These are phyloP conservation scores for Notarius lentiginosus DNA, from an alignment of 2,113 vertebrate genomes.

Conservation along the genomic window DNA sequence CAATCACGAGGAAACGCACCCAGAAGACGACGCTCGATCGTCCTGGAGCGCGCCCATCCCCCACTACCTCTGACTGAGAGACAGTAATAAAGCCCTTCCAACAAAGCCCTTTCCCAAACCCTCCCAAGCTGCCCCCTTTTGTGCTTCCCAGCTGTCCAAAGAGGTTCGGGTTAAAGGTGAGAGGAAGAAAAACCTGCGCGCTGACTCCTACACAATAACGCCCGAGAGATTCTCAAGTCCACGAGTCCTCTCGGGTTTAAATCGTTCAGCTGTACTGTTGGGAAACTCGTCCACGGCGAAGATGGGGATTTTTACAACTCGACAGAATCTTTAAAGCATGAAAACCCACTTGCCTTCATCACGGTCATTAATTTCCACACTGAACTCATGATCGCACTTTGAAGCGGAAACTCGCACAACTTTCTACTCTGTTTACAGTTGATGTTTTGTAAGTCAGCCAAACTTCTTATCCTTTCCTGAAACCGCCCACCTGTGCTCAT, in stretches of 20 bases:
- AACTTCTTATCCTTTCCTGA: background rate
- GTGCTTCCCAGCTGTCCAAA: slow-evolving; percentile 46
- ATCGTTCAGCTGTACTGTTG: background rate
- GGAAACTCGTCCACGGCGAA: background rate
- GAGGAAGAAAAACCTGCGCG: slow-evolving; percentile 3
- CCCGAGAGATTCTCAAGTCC: slow-evolving; percentile 14
- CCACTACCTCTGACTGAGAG: slow-evolving; percentile 9
- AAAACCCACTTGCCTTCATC: background rate
- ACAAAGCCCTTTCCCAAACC: slow-evolving; percentile 17
- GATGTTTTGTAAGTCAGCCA: background rate
- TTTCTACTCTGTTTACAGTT: background rate
- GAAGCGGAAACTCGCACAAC: background rate
- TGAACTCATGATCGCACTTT: background rate
- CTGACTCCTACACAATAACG: slow-evolving; percentile 28
- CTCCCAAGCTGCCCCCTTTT: slow-evolving; percentile 21
- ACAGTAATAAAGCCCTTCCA: slow-evolving; percentile 27
- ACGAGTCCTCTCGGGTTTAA: background rate
- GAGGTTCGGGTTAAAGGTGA: slow-evolving; percentile 50
- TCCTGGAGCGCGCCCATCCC: slow-evolving; percentile 31
- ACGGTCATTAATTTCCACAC: background rate
- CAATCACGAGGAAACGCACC: background rate
- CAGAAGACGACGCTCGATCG: background rate
- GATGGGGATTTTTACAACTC: background rate
- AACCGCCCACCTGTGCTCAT: background rate
- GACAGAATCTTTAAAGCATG: background rate